Base-by-base conservation (phyloP, 1,140 invertebrate species). In the Drosophila pachea region DNA sequence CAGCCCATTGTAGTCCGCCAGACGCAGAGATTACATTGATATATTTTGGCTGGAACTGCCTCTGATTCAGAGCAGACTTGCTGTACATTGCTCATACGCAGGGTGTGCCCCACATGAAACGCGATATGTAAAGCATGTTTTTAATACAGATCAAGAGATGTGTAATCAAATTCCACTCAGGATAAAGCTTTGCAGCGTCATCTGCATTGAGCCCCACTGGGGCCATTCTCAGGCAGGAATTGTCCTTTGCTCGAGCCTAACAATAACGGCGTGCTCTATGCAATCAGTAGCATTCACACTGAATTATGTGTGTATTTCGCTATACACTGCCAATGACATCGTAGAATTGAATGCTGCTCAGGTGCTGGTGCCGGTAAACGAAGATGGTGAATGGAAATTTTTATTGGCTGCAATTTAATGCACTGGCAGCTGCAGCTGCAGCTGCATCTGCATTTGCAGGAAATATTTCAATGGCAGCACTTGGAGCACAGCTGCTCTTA, bases 341-440 rank as follows among this genome's bases (percentile, higher is more conserved):
- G 9, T 7, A 52, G 31, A 56, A 42, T 33, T 32, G 22, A 43
- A 43, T 11, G 29, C 12, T 16, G 0, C 54, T 14, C 54, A 45
- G 40, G 29, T 56, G 54, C 5, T 12, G 40, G 11, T 45, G 8
- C 42, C 2, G 40, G 54, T 5, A 33, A 53, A 56, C 22, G 22
- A 22, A 45, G 12, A 52, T 32, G 35, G 31, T 35, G 49, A 32
- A 56, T 56, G 40, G 54, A 32, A 33, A 16, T 56, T 45, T 56
- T 31, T 43, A 56, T 56, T 56, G 40, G 40, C 29, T 45, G 54
- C 40, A 56, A 45, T 56, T 45, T 56, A 45, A 56, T 45, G 54
- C 54, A 56, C 31, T 33, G 14, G 38, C 22, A 12, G 6, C n/a
- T 12, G 22, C 45, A 29, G 12, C 8, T 47, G 16, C 45, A 43